Conservation (phyloP, 1,140 invertebrate species). For the Galleria mellonella region DNA sequence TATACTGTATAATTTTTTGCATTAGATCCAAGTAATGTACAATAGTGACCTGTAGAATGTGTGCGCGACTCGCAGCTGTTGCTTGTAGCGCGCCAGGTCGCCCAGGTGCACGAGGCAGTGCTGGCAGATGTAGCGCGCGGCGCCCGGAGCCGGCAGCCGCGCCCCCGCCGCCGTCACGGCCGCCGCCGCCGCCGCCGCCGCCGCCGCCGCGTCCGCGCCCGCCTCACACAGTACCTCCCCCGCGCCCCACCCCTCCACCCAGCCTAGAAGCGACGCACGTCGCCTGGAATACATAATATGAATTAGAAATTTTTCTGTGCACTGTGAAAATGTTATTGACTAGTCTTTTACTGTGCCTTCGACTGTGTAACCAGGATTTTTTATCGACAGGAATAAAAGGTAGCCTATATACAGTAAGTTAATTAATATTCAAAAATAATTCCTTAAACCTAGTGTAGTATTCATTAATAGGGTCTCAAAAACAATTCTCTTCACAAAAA, state of each 20-base stretch:
- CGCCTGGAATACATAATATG: slow-evolving; percentile 25
- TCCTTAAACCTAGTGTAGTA: no score
- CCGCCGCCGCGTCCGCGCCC: slow-evolving; percentile 1
- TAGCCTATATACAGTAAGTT: no score
- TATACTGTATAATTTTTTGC: no score
- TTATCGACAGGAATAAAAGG: no score
- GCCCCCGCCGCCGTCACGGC: slow-evolving; percentile 6
- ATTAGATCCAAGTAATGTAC: no score
- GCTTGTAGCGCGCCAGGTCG: slow-evolving; percentile 88
- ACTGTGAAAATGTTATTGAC: no score
- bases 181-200: slow-evolving; percentile 40
- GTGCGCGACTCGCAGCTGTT: slow-evolving; percentile 86
- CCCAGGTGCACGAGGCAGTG: slow-evolving; percentile 91
- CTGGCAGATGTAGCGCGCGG: slow-evolving; percentile 89
- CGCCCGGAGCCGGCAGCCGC: slow-evolving; percentile 78
- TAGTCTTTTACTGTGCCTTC: no score
- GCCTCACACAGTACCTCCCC: slow-evolving; percentile 3
- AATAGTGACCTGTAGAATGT: slow-evolving; percentile 86
- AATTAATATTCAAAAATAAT: no score
- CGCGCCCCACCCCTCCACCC: slow-evolving; percentile 47
- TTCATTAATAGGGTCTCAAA: no score
- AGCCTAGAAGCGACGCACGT: slow-evolving; percentile 46
- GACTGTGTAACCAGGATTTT: no score
- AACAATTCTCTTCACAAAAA: background rate
- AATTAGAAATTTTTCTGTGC: no score